Conservation (phyloP, 1,140 invertebrate species). For the Aricia agestis region DNA sequence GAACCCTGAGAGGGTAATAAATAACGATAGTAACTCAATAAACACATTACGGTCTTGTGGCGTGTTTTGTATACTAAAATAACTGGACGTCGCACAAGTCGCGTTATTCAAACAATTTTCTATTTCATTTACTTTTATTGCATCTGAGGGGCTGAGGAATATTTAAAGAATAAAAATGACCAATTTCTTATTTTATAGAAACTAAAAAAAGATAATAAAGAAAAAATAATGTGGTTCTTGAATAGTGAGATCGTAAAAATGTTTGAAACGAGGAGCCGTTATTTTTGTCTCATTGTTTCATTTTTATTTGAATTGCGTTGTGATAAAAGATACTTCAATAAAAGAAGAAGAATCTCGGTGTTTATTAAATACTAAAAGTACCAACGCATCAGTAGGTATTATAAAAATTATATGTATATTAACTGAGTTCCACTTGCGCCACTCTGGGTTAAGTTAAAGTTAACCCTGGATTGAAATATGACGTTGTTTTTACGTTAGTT, state of each 20-base stretch:
- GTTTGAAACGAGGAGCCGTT: not conserved
- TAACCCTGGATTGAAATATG: no score
- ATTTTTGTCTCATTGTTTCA: not conserved
- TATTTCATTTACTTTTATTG: conserved; percentile 5
- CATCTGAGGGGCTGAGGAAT: not conserved
- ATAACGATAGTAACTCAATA: conserved; percentile 4
- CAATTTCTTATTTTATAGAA: not conserved
- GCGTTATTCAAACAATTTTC: not conserved
- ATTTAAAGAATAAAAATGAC: not conserved
- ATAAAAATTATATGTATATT: no score
- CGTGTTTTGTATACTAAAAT: not conserved
- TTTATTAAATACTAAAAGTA: no score
- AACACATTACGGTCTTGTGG: not conserved
- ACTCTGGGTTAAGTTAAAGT: no score
- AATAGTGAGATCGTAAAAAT: not conserved
- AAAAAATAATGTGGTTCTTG: not conserved
- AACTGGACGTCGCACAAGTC: not conserved
- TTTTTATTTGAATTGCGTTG: not conserved
- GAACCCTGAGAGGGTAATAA: not conserved
- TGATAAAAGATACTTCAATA: not conserved
- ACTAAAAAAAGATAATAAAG: not conserved
- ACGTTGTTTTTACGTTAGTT: no score
- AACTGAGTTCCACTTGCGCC: no score
- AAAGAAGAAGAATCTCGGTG: no score
- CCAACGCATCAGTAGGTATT: no score